Conservation (phyloP, 2,888 invertebrate species). For the Dolomedes plantarius region DNA sequence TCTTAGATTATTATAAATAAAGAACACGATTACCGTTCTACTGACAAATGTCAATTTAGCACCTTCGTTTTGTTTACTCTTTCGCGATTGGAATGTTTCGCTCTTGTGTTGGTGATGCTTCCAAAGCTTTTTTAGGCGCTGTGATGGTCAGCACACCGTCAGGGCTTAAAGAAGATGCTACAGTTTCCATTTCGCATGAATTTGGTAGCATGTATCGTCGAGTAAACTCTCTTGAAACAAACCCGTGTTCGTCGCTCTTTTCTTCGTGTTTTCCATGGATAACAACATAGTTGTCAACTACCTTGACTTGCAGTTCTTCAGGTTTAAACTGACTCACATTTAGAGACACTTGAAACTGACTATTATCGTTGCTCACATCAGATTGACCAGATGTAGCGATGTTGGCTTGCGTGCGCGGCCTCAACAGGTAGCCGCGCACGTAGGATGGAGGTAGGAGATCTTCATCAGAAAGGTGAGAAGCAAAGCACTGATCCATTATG, state of each 20-base stretch:
- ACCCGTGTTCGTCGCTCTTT: conserved; percentile 45
- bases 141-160: conserved; percentile 41
- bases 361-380: conserved; percentile 1
- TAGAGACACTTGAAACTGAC: conserved; percentile 28
- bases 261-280: conserved; percentile 68
- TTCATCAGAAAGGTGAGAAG: background rate
- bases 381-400: background rate
- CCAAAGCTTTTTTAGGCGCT: conserved; percentile 44
- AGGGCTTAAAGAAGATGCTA: conserved; percentile 31
- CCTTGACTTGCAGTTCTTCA: conserved; percentile 44
- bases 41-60: too few species aligned
- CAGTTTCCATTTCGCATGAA: conserved; percentile 27
- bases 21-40: too few species aligned
- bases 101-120: conserved; percentile 39
- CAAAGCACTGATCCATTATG: conserved; percentile 43
- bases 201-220: conserved; percentile 61
- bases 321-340: conserved; percentile 35
- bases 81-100: conserved; percentile 33
- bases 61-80: conserved; percentile 54
- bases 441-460: background rate
- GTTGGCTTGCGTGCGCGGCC: background rate
- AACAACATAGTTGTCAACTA: conserved; percentile 34
- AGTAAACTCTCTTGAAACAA: conserved; percentile 50
- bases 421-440: background rate
- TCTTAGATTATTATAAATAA: too few species aligned